Evolutionary conservation across 1,140 invertebrate species (phyloP).

Genomic region (Doryteuthis pealeii): DNA sequence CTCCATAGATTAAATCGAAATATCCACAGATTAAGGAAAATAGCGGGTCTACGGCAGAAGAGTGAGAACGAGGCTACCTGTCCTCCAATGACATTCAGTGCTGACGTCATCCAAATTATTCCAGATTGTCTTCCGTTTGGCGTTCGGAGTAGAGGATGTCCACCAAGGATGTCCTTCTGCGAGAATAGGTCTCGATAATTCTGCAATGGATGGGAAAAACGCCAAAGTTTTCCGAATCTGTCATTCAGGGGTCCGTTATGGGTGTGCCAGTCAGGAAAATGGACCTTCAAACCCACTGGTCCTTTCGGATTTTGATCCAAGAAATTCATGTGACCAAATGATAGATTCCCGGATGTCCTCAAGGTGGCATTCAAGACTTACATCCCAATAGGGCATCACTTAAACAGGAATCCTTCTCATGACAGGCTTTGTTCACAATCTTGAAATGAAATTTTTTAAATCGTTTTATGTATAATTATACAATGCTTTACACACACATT

Average conservation of each 20-base stretch:
- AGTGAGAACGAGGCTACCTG: background rate
- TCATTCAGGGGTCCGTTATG: slow-evolving; percentile 14
- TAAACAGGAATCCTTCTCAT: slow-evolving; percentile 41
- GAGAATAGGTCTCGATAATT: background rate
- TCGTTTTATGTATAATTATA: background rate
- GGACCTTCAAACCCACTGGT: slow-evolving; percentile 52
- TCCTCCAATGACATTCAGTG: background rate
- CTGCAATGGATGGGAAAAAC: background rate
- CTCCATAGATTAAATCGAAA: background rate
- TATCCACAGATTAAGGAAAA: background rate
- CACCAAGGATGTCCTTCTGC: background rate
- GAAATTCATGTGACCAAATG: slow-evolving; percentile 45
- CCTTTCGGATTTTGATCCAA: slow-evolving; percentile 58
- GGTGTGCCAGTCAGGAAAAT: slow-evolving; percentile 27
- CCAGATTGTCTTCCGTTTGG: background rate
- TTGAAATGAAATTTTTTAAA: slow-evolving; percentile 15
- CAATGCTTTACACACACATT: no score
- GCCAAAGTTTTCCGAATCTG: slow-evolving; percentile 1
- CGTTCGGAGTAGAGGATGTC: background rate
- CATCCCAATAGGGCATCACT: slow-evolving; percentile 56
- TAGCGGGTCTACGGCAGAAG: background rate
- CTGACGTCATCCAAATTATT: background rate
- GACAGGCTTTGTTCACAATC: slow-evolving; percentile 44
- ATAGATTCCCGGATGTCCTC: slow-evolving; percentile 46
- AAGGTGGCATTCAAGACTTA: slow-evolving; percentile 44